Evolutionary conservation across 2,888 invertebrate genomes (phyloP), one percentile per base, ranked within the genome.

Genomic region (Leptopilina myrica): DNA sequence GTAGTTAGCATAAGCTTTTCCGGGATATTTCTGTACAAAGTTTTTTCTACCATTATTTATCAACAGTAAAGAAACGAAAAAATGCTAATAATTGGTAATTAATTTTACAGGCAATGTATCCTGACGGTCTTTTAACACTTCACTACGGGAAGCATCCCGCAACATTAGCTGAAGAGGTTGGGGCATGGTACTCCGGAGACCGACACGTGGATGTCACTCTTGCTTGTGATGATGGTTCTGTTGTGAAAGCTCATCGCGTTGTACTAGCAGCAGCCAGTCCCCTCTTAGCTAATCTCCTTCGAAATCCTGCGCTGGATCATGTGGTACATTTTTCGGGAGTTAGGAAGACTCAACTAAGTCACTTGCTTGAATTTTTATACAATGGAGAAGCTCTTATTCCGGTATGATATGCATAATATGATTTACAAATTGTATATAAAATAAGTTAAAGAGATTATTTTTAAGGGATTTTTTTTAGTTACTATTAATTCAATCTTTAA

Each of bases 101-200:
- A 40, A 76, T 81, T 80, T 83, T 82, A 0, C 89, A 92, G 91
- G 91, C 93, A 92, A 93, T 93, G 93, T 93, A 93, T 93, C 92
- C 93, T 89, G 92, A 92, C 90, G 92, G 92, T 86, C 94, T 97
- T 94, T 95, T 97, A 93, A 97, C 97, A 92, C 95, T 97, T 93
- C 97, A 97, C 93, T 97, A 97, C 93, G 97, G 97, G 94, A 97
- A 97, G 94, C 97, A 97, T 94, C 96, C 96, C 94, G 96, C 96
- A 93, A 97, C 97, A 93, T 96, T 97, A 94, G 95, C 96, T 92
- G 96, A 96, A 93, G 97, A 97, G 94, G 96, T 97, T 92, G 96
- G 96, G 91, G 96, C 96, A 91, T 97, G 97, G 94, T 97, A 96
- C 93, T 94, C 95, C 88, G 96, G 96, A 86, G 96, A 97, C 92